Percentiles rank a stretch among this genome's conserved stretches.
Evolutionary conservation across 2,888 invertebrate genomes (phyloP).

Genomic region (Amblyteles armatorius): DNA sequence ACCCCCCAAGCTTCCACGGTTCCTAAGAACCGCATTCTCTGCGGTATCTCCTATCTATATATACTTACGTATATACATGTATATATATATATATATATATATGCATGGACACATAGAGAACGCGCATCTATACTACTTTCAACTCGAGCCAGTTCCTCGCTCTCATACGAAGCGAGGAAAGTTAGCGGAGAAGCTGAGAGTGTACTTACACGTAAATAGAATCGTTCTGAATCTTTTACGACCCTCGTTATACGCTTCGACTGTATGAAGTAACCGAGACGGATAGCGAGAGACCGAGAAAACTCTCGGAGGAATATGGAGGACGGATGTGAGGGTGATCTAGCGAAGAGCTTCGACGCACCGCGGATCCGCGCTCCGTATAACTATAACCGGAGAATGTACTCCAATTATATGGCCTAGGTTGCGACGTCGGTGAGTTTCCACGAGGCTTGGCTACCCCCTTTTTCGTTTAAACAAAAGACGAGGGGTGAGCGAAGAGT

Average conservation of each 20-base stretch:
- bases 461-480: slow-evolving; percentile 62
- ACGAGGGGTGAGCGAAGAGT: slow-evolving; percentile 40
- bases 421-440: slow-evolving; percentile 1
- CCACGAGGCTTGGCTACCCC: slow-evolving; percentile 17
- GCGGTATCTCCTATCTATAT: slow-evolving; percentile 53
- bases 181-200: slow-evolving; percentile 48
- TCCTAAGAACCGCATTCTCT: slow-evolving; percentile 46
- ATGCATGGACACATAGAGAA: neutral
- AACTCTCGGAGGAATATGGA: neutral
- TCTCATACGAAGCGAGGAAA: slow-evolving; percentile 49
- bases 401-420: slow-evolving; percentile 30
- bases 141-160: slow-evolving; percentile 46
- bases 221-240: slow-evolving; percentile 68
- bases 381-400: slow-evolving; percentile 11
- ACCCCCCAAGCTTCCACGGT: slow-evolving; percentile 74
- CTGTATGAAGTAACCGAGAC: slow-evolving; percentile 7
- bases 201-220: slow-evolving; percentile 67
- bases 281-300: slow-evolving; percentile 10
- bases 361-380: neutral
- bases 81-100: too few relatives aligned
- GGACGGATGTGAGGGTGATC: slow-evolving; percentile 46
- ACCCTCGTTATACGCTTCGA: slow-evolving; percentile 60
- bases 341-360: slow-evolving; percentile 49
- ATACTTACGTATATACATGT: neutral
- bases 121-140: slow-evolving; percentile 52